Base-by-base conservation (phyloP, 2,888 invertebrate genomes). In the Oxyteleia sp. region DNA sequence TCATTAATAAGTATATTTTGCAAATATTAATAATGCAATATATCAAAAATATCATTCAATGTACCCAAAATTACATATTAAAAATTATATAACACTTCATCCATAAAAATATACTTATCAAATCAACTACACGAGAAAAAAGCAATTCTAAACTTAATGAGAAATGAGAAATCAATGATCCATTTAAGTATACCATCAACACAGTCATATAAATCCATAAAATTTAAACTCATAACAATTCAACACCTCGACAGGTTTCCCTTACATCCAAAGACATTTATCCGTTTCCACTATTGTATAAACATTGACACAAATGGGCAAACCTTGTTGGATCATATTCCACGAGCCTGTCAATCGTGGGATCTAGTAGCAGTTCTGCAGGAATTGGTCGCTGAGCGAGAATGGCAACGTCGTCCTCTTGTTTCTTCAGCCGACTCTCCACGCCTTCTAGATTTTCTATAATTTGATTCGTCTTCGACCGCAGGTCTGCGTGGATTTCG, bases 391-490 rank as follows among this genome's bases (percentile, higher is more conserved):
- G 94, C 89, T 97, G 97, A 0, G 97, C 96, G 63, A 97, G 93
- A 0, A 96, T 95, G 0, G 97, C 96, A 0, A 97, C 97, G 90
- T 97, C 97, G 88, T 97, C 96, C 89, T 97, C 97, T 89, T 97
- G 97, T 90, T 97, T 97, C 93, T 97, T 97, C 71, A 97, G 92
- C 47, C 97, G 94, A 89, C 96, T 97, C 90, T 97, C 97, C 0
- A 98, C 97, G 94, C 97, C 96, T 90, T 97, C 97, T 88, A 98
- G 94, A 93, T 98, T 98, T 88, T 97, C 97, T 66, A 98, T 98
- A 63, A 98, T 98, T 87, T 97, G 95, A 93, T 98, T 97, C 0
- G 98, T 97, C 92, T 97, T 98, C 0, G 96, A 94, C 84, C 96
- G 95, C 41, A 97, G 93, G 91, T 98, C 98, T 72, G 95, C 96